Percentiles rank a stretch among this genome's conserved stretches.
These are phyloP conservation scores for Pluvialis apricaria DNA, from an alignment of 2,113 vertebrate species.

Conservation along the genomic window DNA sequence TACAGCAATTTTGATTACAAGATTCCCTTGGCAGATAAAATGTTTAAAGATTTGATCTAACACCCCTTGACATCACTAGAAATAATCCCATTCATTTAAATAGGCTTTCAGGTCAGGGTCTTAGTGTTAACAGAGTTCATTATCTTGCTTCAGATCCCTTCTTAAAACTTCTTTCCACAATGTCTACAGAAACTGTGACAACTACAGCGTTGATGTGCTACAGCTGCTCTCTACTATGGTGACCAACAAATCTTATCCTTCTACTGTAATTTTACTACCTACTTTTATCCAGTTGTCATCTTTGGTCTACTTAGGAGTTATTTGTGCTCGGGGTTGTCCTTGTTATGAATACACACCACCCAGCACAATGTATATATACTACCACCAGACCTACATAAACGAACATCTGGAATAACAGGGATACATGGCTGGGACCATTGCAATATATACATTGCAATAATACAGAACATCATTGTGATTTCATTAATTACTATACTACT, in stretches of 20 bases:
- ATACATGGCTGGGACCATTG: neutral
- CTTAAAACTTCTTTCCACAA: neutral
- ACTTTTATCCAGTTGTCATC: neutral
- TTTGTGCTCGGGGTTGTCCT: rapidly evolving
- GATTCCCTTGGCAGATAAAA: neutral
- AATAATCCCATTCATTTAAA: neutral
- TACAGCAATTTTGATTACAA: neutral
- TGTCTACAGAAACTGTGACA: neutral
- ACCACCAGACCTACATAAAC: neutral
- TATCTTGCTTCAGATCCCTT: neutral
- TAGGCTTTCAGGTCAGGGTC: neutral
- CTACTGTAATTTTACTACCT: neutral
- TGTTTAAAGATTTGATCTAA: neutral
- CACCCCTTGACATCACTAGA: neutral
- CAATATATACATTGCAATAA: no score
- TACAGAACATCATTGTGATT: neutral
- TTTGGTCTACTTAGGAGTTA: neutral
- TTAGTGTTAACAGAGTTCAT: neutral
- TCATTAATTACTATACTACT: neutral
- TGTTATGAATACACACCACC: neutral
- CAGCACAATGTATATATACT: neutral
- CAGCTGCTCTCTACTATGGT: neutral
- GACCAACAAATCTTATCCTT: neutral
- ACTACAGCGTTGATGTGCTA: neutral
- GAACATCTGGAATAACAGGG: neutral